phyloP scores from a whole-genome alignment of 2,888 invertebrate genomes.

The Spodoptera picta region DNA sequence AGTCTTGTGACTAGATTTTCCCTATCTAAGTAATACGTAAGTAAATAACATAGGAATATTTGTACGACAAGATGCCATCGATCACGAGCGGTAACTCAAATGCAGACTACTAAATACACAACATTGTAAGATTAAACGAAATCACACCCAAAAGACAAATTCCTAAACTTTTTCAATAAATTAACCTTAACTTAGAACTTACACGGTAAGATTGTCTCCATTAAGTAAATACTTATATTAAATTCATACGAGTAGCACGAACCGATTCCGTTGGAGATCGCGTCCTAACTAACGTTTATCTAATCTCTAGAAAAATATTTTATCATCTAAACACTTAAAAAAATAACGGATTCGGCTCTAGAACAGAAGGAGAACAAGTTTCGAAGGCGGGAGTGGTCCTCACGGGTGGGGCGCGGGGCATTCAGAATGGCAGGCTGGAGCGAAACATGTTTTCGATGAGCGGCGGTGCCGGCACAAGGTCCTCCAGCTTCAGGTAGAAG shows the following conservation, averaged over 20 bases:
- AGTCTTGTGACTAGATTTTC: constrained; percentile 88
- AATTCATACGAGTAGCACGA: constrained; percentile 74
- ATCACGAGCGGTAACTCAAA: constrained; percentile 89
- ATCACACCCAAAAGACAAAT: constrained; percentile 83
- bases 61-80: constrained; percentile 89
- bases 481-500: constrained; percentile 97
- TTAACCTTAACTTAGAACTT: constrained; percentile 81
- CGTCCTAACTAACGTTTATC: constrained; percentile 79
- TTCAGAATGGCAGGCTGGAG: constrained; percentile 97
- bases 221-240: constrained; percentile 65
- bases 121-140: constrained; percentile 81
- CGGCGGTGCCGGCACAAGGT: constrained; percentile 96
- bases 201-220: constrained; percentile 75
- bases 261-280: constrained; percentile 87
- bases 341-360: constrained; percentile 86
- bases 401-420: constrained; percentile 61
- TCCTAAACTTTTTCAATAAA: constrained; percentile 81
- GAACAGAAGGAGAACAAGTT: constrained; percentile 74
- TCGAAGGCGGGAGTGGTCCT: constrained; percentile 85
- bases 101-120: constrained; percentile 86
- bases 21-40: constrained; percentile 86
- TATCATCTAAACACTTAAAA: constrained; percentile 84
- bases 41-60: constrained; percentile 89
- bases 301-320: constrained; percentile 86
- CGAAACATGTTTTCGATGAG: constrained; percentile 98